Evolutionary conservation across 2,888 invertebrate genomes (phyloP).

Genomic region (Cheilosia scutellata): DNA sequence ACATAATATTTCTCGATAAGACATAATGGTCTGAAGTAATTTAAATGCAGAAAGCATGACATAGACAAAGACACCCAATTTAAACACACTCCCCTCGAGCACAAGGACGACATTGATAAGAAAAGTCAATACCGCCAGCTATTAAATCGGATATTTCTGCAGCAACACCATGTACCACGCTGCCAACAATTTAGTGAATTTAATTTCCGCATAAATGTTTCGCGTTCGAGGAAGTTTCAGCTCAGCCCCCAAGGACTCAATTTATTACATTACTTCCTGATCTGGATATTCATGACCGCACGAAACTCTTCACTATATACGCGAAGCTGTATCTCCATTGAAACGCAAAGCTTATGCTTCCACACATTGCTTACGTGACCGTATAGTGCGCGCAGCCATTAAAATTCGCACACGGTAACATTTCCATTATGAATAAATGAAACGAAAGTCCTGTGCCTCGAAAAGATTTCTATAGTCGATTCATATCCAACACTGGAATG

Average conservation of each 20-base stretch:
- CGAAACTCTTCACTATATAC: neutral
- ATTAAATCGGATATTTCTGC: no score
- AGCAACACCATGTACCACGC: no score
- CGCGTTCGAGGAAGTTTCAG: neutral
- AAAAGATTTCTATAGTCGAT: neutral
- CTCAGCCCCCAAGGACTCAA: neutral
- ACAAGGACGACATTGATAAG: no score
- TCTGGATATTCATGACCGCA: slow-evolving; percentile 3
- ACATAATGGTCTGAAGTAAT: no score
- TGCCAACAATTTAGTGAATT: neutral
- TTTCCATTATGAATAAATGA: slow-evolving; percentile 36
- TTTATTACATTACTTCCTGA: slow-evolving; percentile 3
- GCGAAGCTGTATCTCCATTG: neutral
- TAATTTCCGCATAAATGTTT: slow-evolving; percentile 7
- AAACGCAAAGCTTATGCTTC: neutral
- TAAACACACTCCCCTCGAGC: no score
- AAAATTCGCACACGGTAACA: neutral
- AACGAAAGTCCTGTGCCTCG: slow-evolving; percentile 10
- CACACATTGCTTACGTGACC: neutral
- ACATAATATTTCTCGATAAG: no score
- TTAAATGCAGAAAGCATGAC: no score
- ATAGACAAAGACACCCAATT: no score
- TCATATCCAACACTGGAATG: neutral
- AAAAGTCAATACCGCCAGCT: no score
- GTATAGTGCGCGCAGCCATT: neutral